Evolutionary conservation across 2,888 invertebrate species (phyloP).

Genomic region (Cistogaster globosa): DNA sequence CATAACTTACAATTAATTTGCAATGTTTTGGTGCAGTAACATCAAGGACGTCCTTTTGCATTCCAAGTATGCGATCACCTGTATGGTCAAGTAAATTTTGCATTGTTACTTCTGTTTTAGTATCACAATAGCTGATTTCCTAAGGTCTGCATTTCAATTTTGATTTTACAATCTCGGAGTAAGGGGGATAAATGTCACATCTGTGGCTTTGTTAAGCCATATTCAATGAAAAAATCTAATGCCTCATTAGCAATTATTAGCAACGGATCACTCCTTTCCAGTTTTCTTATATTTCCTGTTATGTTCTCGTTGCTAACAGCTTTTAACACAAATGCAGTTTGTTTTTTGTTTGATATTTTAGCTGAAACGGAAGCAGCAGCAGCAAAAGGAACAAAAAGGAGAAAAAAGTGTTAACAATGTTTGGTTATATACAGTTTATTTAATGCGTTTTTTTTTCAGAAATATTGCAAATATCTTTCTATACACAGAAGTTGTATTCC

Average conservation of each 20-base stretch:
- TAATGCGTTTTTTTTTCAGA: too few relatives aligned
- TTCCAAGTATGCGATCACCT: constrained; percentile 26
- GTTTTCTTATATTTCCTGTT: constrained; percentile 11
- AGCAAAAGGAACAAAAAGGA: too few relatives aligned
- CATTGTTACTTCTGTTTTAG: constrained; percentile 25
- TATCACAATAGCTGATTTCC: too few relatives aligned
- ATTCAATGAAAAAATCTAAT: too few relatives aligned
- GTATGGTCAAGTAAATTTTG: too few relatives aligned
- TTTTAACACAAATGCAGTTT: constrained; percentile 5
- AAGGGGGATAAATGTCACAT: constrained; percentile 12
- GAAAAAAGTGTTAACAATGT: too few relatives aligned
- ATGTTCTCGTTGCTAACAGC: constrained; percentile 15
- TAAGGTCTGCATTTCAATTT: constrained; percentile 24
- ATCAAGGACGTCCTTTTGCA: constrained; percentile 24
- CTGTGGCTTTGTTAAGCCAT: too few relatives aligned
- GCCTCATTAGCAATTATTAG: too few relatives aligned
- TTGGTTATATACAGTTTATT: too few relatives aligned
- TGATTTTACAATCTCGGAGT: constrained; percentile 25
- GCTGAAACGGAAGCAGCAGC: too few relatives aligned
- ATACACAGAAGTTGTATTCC: background rate
- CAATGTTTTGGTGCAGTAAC: constrained; percentile 17
- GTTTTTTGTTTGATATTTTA: too few relatives aligned
- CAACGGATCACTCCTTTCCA: constrained; percentile 13
- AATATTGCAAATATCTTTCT: too few relatives aligned
- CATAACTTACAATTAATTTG: constrained; percentile 19